phyloP scores from a whole-genome alignment of 2,113 vertebrate genomes.

The Aviceda subcristata region DNA sequence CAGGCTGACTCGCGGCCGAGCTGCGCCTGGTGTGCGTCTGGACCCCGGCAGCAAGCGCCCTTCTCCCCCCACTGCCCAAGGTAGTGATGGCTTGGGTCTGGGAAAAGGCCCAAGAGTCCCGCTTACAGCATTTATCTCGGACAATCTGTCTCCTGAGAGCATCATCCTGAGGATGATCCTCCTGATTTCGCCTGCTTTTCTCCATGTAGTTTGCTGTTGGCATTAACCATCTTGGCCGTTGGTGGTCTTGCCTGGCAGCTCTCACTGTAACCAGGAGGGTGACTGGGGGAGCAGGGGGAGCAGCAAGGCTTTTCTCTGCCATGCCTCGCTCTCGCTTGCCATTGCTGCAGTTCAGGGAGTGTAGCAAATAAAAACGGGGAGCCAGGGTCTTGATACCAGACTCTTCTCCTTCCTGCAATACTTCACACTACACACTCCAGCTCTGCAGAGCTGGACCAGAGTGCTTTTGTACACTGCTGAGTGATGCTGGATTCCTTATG shows the following conservation, averaged over 20 bases:
- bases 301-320: background rate
- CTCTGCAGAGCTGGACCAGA: background rate
- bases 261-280: rapidly evolving
- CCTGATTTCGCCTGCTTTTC: background rate
- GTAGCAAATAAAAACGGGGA: background rate
- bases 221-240: background rate
- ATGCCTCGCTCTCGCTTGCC: background rate
- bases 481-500: background rate
- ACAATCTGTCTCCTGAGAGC: background rate
- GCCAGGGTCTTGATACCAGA: background rate
- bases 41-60: background rate
- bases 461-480: background rate
- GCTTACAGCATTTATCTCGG: background rate
- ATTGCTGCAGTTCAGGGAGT: rapidly evolving
- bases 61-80: background rate
- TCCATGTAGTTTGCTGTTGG: background rate
- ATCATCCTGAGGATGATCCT: background rate
- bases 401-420: background rate
- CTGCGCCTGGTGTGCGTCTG: rapidly evolving
- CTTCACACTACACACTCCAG: rapidly evolving
- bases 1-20: background rate
- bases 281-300: background rate
- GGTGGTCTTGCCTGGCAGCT: background rate
- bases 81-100: background rate
- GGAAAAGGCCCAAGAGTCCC: background rate